Evolutionary conservation across 2,888 invertebrate species (phyloP), one percentile per base, ranked within the genome.

Genomic region (Zootermopsis nevadensis): DNA sequence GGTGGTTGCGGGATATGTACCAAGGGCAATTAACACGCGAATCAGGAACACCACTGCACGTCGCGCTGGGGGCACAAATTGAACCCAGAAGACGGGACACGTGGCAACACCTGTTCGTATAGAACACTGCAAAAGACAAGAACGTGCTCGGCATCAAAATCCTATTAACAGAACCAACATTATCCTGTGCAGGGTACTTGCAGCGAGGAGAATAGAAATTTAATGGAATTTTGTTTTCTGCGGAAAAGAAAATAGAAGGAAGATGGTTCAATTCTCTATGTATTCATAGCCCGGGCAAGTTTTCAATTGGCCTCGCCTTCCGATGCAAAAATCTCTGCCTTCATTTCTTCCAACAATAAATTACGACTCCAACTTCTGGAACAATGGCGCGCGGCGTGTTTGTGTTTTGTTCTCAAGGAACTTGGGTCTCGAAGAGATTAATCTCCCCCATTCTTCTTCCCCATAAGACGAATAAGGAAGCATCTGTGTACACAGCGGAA

Each of bases 391-490:
- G 60, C 60, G 27, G 27, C n/a, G 27, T 60, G 60, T 60, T 60
- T 60, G 60, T 60, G 60, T 60, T 60, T 60, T 60, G 60, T 60
- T 60, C n/a, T 60, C 60, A 60, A 60, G n/a, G 60, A 60, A 27
- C 48, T 48, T 15, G 48, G 19, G 19, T 48, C 48, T 19, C 48
- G 19, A 15, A 48, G 48, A 48, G 48, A 48, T 48, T 48, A 48
- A 48, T 48, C 48, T 48, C 48, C 3, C 19, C 48, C 48, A 48
- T 48, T 48, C 19, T 48, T 19, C 4, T 15, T 48, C 19, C n/a
- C 48, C 48, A 48, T 19, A 12, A 15, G 15, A 19, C 48, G 48
- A 48, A 48, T 19, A 48, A 48, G 48, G 48, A 12, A 48, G 48
- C 48, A 48, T 48, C 19, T 48, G 19, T 19, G 19, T 15, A 15